These are phyloP conservation scores for Eonycteris spelaea DNA, from an alignment of 2,113 vertebrate genomes.

Conservation along the genomic window DNA sequence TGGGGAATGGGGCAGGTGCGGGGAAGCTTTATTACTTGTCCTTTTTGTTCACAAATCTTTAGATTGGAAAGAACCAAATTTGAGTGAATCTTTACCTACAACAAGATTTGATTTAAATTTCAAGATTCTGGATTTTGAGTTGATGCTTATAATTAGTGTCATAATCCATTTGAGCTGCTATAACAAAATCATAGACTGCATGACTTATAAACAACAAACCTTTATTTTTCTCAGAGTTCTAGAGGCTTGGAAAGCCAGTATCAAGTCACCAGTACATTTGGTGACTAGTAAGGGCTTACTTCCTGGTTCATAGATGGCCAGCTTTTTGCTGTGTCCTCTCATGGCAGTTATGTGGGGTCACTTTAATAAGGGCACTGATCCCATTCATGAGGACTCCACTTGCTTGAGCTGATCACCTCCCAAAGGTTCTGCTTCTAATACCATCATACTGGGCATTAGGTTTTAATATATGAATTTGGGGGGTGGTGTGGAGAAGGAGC, in stretches of 20 bases:
- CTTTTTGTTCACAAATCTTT: neutral
- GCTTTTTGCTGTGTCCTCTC: neutral
- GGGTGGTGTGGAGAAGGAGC: accelerated
- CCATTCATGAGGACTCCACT: neutral
- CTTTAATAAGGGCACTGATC: neutral
- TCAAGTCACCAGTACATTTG: neutral
- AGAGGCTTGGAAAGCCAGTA: neutral
- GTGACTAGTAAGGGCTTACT: neutral
- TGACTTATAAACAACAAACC: neutral
- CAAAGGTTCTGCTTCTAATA: neutral
- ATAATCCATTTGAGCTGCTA: neutral
- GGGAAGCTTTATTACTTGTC: neutral
- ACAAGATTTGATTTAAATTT: neutral
- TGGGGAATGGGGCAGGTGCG: too few relatives aligned
- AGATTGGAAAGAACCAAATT: neutral
- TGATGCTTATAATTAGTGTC: neutral
- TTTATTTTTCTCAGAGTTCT: neutral
- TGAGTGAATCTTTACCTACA: neutral
- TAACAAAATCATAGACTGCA: neutral
- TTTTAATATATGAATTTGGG: neutral
- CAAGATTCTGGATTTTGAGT: neutral
- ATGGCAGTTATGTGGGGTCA: neutral
- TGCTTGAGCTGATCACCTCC: neutral
- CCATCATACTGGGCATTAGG: neutral
- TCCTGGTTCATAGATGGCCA: neutral